These are phyloP conservation scores for Elegia similella DNA, from an alignment of 2,888 invertebrate species.

Conservation along the genomic window DNA sequence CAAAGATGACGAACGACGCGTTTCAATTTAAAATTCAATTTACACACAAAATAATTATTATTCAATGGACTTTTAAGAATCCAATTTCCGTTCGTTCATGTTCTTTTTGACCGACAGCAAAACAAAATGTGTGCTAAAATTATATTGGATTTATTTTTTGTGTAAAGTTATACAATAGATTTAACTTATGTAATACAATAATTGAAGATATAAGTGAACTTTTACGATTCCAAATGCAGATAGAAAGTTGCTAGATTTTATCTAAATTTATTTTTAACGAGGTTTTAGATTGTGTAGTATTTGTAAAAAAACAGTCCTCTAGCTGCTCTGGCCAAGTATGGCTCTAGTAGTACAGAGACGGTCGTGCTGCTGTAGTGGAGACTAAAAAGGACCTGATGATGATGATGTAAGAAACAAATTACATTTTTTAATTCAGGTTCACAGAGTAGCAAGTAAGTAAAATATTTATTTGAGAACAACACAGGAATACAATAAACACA, in stretches of 20 bases:
- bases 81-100: conserved; percentile 8
- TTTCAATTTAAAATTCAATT: conserved; percentile 1
- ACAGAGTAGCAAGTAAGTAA: too few species aligned
- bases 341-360: too few species aligned
- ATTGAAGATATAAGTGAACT: not conserved
- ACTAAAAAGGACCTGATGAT: too few species aligned
- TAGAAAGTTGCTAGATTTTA: not conserved
- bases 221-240: not conserved
- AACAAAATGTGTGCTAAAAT: too few species aligned
- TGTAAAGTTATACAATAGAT: not conserved
- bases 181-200: not conserved
- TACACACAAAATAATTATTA: conserved; percentile 8
- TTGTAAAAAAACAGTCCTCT: too few species aligned
- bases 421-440: too few species aligned
- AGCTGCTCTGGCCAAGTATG: too few species aligned
- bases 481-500: too few species aligned
- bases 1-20: not conserved
- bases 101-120: not conserved
- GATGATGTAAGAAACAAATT: too few species aligned
- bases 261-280: not conserved
- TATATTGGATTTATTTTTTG: not conserved
- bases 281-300: not conserved
- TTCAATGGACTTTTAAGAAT: conserved; percentile 8
- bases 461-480: too few species aligned
- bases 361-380: too few species aligned